phyloP scores from a whole-genome alignment of 2,888 invertebrate species.

The Caenorhabditis sp. region DNA sequence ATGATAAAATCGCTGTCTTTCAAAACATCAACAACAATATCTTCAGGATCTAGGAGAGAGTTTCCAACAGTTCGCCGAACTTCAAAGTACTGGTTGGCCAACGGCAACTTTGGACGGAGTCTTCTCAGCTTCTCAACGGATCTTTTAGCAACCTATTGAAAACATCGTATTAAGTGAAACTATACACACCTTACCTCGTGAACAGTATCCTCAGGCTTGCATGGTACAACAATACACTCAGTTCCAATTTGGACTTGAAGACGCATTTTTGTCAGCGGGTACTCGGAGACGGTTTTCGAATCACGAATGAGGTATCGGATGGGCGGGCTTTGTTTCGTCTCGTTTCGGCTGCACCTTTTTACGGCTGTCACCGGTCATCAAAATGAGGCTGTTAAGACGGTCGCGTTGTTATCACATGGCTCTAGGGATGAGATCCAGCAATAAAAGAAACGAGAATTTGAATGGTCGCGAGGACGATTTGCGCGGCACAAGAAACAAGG shows the following conservation, averaged over 20 bases:
- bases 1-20: constrained; percentile 87
- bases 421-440: constrained; percentile 50
- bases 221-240: constrained; percentile 73
- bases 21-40: constrained; percentile 85
- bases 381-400: constrained; percentile 45
- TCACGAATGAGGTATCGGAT: constrained; percentile 44
- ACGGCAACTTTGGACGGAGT: constrained; percentile 63
- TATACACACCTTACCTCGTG: constrained; percentile 51
- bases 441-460: constrained; percentile 45
- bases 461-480: constrained; percentile 6
- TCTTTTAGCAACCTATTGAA: constrained; percentile 67
- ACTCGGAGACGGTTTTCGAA: constrained; percentile 18
- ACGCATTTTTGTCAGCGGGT: constrained; percentile 64
- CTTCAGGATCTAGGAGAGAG: constrained; percentile 86
- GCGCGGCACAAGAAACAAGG: constrained; percentile 22
- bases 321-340: constrained; percentile 31
- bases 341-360: constrained; percentile 65
- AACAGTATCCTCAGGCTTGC: constrained; percentile 68
- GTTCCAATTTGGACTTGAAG: constrained; percentile 74
- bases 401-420: constrained; percentile 59
- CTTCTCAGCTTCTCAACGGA: constrained; percentile 68
- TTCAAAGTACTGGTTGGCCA: constrained; percentile 77
- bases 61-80: constrained; percentile 86
- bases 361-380: constrained; percentile 62
- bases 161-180: not conserved